phyloP scores from a whole-genome alignment of 2,113 vertebrate species.

The Sinocyclocheilus rhinocerous region DNA sequence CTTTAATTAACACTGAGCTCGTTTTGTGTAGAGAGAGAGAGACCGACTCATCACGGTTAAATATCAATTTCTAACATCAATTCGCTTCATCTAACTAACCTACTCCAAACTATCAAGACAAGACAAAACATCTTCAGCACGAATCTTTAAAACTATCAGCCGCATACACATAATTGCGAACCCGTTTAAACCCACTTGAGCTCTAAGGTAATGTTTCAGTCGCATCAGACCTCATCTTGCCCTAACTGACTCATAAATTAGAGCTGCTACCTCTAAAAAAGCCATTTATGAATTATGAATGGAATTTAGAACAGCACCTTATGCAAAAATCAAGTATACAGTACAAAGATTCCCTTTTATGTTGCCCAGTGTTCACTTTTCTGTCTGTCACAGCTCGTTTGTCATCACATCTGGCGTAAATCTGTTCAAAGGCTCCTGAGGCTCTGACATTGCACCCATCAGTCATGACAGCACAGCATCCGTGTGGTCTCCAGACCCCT shows the following conservation, averaged over 20 bases:
- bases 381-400: background rate
- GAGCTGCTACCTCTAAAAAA: background rate
- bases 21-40: constrained; percentile 31
- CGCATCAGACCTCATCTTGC: background rate
- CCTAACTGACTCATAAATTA: background rate
- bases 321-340: background rate
- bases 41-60: too few relatives aligned
- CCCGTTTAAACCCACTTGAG: background rate
- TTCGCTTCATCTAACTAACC: background rate
- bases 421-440: constrained; percentile 6
- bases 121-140: background rate
- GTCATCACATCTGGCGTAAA: background rate
- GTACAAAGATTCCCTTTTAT: background rate
- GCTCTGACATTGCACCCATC: constrained; percentile 22
- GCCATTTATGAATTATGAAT: background rate
- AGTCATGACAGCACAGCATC: constrained; percentile 14
- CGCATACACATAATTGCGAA: background rate
- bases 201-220: background rate
- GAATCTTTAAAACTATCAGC: background rate
- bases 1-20: constrained; percentile 54
- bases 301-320: background rate
- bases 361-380: constrained; percentile 2
- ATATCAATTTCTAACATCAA: background rate
- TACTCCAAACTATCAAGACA: background rate
- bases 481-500: constrained; percentile 34